Base-by-base conservation (phyloP, 2,888 invertebrate species). In the Hipparchia sbordonii region DNA sequence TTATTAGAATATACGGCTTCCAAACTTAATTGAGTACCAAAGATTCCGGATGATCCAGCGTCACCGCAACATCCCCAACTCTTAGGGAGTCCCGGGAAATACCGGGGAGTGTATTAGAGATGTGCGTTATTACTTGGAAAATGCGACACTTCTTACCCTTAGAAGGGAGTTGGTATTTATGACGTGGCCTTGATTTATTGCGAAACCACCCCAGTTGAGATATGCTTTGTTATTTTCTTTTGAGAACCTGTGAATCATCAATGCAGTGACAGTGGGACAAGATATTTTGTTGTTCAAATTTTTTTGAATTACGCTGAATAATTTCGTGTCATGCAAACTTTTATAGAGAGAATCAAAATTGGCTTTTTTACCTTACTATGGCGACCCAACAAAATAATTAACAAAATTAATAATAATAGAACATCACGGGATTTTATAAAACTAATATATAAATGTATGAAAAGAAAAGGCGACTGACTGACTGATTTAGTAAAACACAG, bases 61-160 rank as follows among this genome's bases (percentile, higher is more conserved):
- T 78, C 78, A 77, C 75, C 76, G 77, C 59, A 76, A 76, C 72
- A 72, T 75, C 80, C 75, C 78, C 73, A 77, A 75, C 77, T 74
- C 78, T 79, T 74, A 78, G 80, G 69, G 69, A 76, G 77, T 74
- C 78, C 78, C 74, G 77, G 80, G 69, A 69, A 60, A 72, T 73
- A 73, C 73, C 72, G 69, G 70, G 76, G 61, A 87, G 82, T 87
- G 86, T 85, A 86, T 87, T 87, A 87, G 80, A 81, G 79, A 78
- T 79, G 81, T 77, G 79, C 84, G 84, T 85, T 88, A 88, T 88
- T 86, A 85, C 82, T 86, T 83, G 87, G 87, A 88, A 88, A 88
- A 88, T 85, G 87, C 82, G 86, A 86, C 87, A 87, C 84, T 87
- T 86, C 86, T 85, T 86, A 84, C 84, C 85, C 84, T 80, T 77